These are phyloP conservation scores for Colinus virginianus DNA, from an alignment of 2,113 vertebrate genomes.

Conservation along the genomic window DNA sequence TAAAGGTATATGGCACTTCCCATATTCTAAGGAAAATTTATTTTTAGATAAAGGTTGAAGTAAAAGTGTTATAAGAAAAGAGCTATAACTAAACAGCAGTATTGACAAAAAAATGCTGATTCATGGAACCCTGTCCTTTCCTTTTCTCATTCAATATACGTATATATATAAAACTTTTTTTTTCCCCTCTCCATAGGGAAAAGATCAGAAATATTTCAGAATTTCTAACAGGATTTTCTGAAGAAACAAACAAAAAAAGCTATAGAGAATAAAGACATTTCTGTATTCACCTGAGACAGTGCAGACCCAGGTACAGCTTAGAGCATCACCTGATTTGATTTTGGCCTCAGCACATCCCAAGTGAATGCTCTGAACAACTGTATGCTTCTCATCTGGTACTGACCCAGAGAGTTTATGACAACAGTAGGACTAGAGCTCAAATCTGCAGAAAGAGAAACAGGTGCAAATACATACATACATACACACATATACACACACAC, in stretches of 20 bases:
- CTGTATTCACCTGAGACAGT: not conserved
- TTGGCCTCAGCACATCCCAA: not conserved
- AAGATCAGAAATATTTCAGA: not conserved
- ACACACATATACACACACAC: not conserved
- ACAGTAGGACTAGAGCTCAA: not conserved
- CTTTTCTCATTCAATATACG: no score
- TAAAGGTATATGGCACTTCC: not conserved
- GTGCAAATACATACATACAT: not conserved
- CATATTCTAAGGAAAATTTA: not conserved
- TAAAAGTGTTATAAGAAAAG: not conserved
- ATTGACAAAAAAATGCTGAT: not conserved
- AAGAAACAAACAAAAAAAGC: not conserved
- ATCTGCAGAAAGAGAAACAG: not conserved
- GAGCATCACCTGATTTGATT: constrained; percentile 2
- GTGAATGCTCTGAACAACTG: not conserved
- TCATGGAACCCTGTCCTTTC: not conserved
- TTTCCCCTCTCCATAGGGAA: not conserved
- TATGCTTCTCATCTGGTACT: not conserved
- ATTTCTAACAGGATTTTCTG: not conserved
- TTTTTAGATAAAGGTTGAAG: not conserved
- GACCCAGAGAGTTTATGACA: not conserved
- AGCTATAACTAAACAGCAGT: not conserved
- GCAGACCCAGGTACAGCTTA: not conserved
- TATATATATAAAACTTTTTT: no score
- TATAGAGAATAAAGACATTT: not conserved